A percentile compares a stretch with the other conserved stretches of the same genome.
Conservation (phyloP, 2,888 invertebrate genomes). For the Abrostola triplasia region DNA sequence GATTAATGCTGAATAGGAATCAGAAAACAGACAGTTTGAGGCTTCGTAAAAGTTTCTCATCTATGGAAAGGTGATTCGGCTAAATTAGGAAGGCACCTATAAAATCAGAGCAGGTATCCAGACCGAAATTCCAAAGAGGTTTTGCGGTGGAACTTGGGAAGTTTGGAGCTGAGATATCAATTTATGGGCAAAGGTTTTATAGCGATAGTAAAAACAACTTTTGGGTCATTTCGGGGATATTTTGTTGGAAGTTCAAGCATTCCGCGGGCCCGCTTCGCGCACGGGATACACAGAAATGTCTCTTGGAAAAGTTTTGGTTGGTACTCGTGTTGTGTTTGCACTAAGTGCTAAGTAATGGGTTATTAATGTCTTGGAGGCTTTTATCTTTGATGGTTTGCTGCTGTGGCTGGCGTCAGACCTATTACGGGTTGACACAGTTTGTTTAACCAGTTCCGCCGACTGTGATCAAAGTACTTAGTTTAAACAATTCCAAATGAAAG, state of each 20-base stretch:
- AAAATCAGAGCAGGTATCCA: conserved; percentile 49
- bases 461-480: background rate
- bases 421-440: conserved; percentile 22
- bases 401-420: conserved; percentile 3
- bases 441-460: conserved; percentile 4
- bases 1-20: conserved; percentile 7
- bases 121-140: conserved; percentile 34
- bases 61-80: conserved; percentile 15
- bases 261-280: conserved; percentile 36
- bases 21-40: conserved; percentile 12
- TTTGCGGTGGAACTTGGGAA: conserved; percentile 47
- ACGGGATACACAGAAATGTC: conserved; percentile 45
- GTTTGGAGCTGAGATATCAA: conserved; percentile 63
- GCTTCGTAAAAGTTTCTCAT: conserved; percentile 18
- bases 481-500: background rate
- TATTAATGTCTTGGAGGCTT: conserved; percentile 43
- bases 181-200: conserved; percentile 66
- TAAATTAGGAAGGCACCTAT: conserved; percentile 41
- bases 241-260: conserved; percentile 56
- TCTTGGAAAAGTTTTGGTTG: conserved; percentile 49
- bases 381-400: conserved; percentile 29
- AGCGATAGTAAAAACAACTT: conserved; percentile 66
- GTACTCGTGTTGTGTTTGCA: conserved; percentile 29
- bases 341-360: conserved; percentile 41
- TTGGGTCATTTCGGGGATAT: conserved; percentile 59